Evolutionary conservation across 2,797 vertebrate genomes (phyloP).

Genomic region (Notolabrus celidotus): DNA sequence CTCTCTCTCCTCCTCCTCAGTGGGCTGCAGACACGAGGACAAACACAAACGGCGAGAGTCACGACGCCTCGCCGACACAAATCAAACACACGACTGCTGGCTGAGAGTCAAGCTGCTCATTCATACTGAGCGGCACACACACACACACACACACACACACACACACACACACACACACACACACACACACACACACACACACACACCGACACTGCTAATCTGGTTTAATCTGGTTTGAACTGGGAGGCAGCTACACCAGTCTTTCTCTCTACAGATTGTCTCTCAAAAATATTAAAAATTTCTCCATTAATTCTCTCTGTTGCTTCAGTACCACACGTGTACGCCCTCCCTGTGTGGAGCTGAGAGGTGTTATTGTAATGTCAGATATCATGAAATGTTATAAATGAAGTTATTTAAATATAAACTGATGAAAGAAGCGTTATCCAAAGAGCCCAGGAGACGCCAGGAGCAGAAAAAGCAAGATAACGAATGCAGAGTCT

Average conservation of each 20-base stretch:
- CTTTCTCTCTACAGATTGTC: not conserved
- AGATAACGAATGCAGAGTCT: no score
- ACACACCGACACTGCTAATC: slow-evolving; percentile 3
- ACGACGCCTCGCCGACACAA: slow-evolving; percentile 54
- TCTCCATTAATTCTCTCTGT: no score
- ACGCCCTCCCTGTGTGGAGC: no score
- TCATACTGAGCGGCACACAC: slow-evolving; percentile 9
- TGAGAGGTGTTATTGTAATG: no score
- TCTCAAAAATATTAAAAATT: not conserved
- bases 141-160: not conserved
- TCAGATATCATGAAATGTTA: no score
- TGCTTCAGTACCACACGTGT: no score
- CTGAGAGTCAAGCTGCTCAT: slow-evolving; percentile 27
- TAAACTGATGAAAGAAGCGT: no score
- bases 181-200: no score
- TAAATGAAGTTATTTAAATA: no score
- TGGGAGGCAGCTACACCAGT: not conserved
- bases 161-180: not conserved
- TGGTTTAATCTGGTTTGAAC: slow-evolving; percentile 12
- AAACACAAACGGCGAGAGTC: slow-evolving; percentile 40
- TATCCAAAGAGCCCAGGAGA: no score
- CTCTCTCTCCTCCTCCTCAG: slow-evolving; percentile 18
- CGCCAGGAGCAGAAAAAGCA: no score
- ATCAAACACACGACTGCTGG: slow-evolving; percentile 34
- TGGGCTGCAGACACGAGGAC: slow-evolving; percentile 39